Evolutionary conservation across 2,113 vertebrate species (phyloP), one percentile per base, ranked within the genome.

Genomic region (Sisor rabdophorus): DNA sequence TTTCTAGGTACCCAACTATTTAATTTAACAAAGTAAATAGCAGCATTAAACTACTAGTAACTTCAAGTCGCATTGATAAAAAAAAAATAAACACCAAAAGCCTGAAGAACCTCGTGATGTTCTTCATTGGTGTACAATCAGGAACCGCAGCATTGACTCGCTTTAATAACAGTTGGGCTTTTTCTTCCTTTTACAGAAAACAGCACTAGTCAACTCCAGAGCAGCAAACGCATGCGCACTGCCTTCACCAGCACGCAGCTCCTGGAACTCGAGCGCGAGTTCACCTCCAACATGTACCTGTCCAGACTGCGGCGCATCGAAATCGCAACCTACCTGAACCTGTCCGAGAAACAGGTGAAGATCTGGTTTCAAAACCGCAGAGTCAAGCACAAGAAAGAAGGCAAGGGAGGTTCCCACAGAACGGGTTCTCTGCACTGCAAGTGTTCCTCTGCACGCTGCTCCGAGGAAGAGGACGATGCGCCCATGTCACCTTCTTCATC

Each of bases 351-450:
- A 83, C 97, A 98, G 89, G 97, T 98, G 80, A 98, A 99, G 88
- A 99, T 99, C 86, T 99, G 97, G 97, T 99, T 99, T 91, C 97
- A 99, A 88, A 99, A 99, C 87, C 94, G 97, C 76, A 89, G 97
- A 15, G 97, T 99, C 81, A 99, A 99, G 83, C 97, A 99, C 93
- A 98, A 98, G 93, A 98, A 99, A 82, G 97, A 99, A 84, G 96
- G 97, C 71, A 98, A 98, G 85, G 91, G 91, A 79, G 86, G 90
- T 82, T 91, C 88, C n/a, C 95, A 94, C 79, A 92, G 91, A 70
- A 88, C 87, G 15, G 87, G 85, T 0, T 84, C 92, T 30, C 94
- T 93, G 73, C 91, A 89, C 88, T 99, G 97, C 91, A 98, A 96
- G 84, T 98, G 97, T 79, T 93, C 93, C 26, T 93, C 95, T 0